phyloP scores from a whole-genome alignment of 2,797 vertebrate species.

The Arctocebus calabarensis region DNA sequence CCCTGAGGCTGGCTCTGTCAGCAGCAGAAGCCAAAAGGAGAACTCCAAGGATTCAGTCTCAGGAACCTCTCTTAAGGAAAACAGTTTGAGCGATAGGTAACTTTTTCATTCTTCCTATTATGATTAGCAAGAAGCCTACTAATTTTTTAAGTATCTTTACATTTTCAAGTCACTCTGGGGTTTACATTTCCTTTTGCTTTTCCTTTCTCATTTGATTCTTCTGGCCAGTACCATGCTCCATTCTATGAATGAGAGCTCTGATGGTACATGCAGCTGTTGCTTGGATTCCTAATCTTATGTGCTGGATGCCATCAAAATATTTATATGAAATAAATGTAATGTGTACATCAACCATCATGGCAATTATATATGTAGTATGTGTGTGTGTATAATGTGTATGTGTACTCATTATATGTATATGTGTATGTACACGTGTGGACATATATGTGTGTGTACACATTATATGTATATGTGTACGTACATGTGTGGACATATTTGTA shows the following conservation, averaged over 20 bases:
- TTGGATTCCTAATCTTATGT: not conserved
- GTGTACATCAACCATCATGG: not conserved
- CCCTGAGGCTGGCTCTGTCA: not conserved
- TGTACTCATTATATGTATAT: no score
- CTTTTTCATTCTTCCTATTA: not conserved
- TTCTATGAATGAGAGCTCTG: not conserved
- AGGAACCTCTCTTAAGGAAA: not conserved
- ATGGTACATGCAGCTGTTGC: not conserved
- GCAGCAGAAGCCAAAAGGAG: not conserved
- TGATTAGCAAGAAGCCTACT: not conserved
- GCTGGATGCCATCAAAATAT: not conserved
- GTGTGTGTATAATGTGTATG: not conserved
- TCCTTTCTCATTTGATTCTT: slow-evolving; percentile 13
- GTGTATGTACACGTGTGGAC: no score
- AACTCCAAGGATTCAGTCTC: not conserved
- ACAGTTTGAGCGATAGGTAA: not conserved
- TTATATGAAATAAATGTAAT: not conserved
- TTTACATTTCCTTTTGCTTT: slow-evolving; percentile 65
- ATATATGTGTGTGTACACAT: no score
- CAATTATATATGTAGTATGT: not conserved
- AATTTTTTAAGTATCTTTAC: not conserved
- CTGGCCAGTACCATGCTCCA: not conserved
- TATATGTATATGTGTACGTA: no score
- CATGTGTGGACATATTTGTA: no score
- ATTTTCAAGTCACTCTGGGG: not conserved